Conservation (phyloP, 2,113 vertebrate species). For the Malurus elegans region DNA sequence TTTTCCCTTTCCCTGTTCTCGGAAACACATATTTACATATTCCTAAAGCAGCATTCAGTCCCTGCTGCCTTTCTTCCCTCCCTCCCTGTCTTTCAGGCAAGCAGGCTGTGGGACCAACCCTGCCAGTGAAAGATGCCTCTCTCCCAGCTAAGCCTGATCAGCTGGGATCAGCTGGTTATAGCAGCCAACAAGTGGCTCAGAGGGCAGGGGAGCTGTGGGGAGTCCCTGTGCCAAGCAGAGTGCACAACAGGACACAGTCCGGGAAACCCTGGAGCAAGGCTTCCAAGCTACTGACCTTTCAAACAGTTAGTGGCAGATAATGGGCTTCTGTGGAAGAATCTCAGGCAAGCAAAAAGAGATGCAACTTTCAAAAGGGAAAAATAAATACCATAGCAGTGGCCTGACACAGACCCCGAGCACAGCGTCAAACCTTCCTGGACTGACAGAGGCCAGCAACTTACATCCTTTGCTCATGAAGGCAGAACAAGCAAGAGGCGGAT, state of each 20-base stretch:
- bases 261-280: neutral
- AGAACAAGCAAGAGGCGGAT: neutral
- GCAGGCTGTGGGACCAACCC: neutral
- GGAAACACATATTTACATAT: neutral
- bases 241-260: neutral
- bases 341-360: neutral
- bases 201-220: neutral
- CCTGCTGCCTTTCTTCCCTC: neutral
- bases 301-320: neutral
- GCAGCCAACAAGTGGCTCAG: neutral
- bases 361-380: neutral
- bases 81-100: neutral
- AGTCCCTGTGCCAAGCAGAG: neutral
- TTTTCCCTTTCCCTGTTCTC: neutral
- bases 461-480: neutral
- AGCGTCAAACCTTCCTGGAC: neutral
- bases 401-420: neutral
- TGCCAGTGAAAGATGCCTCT: neutral
- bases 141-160: conserved; percentile 10
- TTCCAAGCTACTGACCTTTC: neutral
- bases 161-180: conserved; percentile 16
- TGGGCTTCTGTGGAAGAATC: neutral
- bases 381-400: neutral
- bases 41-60: neutral
- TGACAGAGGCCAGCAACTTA: neutral